Evolutionary conservation across 2,888 invertebrate species (phyloP), one percentile per base, ranked within the genome.

Genomic region (Callimorpha dominula): DNA sequence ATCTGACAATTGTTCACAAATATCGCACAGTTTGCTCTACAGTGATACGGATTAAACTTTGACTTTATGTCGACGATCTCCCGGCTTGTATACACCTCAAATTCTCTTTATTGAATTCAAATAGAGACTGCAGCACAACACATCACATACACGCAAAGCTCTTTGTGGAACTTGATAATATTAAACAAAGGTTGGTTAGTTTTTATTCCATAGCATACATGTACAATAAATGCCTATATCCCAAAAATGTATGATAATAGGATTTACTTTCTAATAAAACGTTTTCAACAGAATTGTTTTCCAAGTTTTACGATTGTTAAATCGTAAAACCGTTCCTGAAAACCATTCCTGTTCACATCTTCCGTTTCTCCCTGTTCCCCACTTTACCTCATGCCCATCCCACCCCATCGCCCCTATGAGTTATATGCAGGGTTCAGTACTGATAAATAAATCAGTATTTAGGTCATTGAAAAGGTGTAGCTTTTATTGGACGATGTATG

Each of bases 401-500:
- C 78, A 75, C 79, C 80, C 69, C 66, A 49, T 74, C 76, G 78
- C 82, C 84, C 83, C 77, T 82, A 85, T 89, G 86, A 90, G 85
- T 88, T 87, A 89, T 86, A 86, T 83, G 71, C 84, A 80, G 84
- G 88, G 87, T 84, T 84, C 86, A 85, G 77, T 80, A 80, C 82
- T 81, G 87, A 87, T 89, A 89, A 89, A 91, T 91, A 91, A 89
- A 90, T 91, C 89, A 87, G 85, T 86, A 88, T 90, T 88, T 89
- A 87, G 90, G 88, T 86, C 88, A 88, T 88, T 84, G 85, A 85
- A 81, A 83, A 88, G 88, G 88, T 88, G 83, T 85, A 85, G 76
- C 84, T 81, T 87, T 86, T 88, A 87, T 87, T 86, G 81, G 83
- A 84, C 74, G 75, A 76, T 75, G 78, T 83, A 78, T 75, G 81